Evolutionary conservation across 2,888 invertebrate genomes (phyloP), one percentile per base, ranked within the genome.

Genomic region (Steinernema hermaphroditum): DNA sequence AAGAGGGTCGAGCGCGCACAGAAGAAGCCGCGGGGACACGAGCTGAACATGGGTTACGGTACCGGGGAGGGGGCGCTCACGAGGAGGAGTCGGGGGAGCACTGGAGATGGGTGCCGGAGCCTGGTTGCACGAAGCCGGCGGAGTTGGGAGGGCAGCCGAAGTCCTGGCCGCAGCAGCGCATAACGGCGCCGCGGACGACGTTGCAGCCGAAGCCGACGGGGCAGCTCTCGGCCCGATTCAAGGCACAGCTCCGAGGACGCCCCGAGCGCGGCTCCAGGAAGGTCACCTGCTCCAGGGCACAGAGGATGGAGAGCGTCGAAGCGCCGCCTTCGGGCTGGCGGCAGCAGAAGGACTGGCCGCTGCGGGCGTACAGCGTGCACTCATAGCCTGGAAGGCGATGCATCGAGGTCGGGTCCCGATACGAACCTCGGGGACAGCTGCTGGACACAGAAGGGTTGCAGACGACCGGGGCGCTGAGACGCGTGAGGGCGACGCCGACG

Each of bases 261-360:
- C 83, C 83, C 29, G 80, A 80, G 4, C 80, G 62, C 44, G 84
- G 83, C 79, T 84, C 72, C 37, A 76, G 70, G n/a, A 73, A 85
- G 29, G 84, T 85, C 68, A 85, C 81, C 77, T 86, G 79, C 69
- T 82, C 81, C 49, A 77, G 78, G 16, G 81, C 75, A 73, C 85
- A 85, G 57, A 79, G 75, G 24, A 78, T 72, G 34, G 75, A 72
- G 32, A 41, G 49, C 6, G 27, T 6, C 29, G 62, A 29, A 4
- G 62, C 16, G 32, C 49, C 62, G 19, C 76, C 71, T 19, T 73
- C 71, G n/a, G 70, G 54, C 19, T 70, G 70, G 37, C 85, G 83
- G 72, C 85, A 85, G 68, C 85, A 85, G 72, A 86, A 86, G 32
- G 84, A 82, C 1, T 82, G 85, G 0, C 85, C 85, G 14, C 85